Percentiles rank a stretch among this genome's conserved stretches.
Evolutionary conservation across 2,888 invertebrate genomes (phyloP).

Genomic region (Mythimna impura): DNA sequence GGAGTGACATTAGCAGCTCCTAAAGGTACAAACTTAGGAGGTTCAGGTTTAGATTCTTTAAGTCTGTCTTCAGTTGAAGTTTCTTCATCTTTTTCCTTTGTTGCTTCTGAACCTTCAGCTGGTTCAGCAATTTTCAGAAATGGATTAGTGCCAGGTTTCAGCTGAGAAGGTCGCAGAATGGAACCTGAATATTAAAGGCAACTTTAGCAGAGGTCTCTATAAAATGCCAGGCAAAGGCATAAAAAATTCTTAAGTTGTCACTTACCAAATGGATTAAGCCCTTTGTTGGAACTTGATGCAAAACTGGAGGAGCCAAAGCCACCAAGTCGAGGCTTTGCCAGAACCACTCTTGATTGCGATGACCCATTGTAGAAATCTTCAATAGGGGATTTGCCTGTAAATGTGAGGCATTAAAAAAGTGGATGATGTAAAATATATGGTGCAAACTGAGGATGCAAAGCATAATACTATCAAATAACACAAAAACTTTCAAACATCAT

Average conservation of each 20-base stretch:
- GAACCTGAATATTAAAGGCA: constrained; percentile 74
- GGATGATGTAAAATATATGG: neutral
- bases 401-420: neutral
- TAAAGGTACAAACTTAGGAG: constrained; percentile 87
- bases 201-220: neutral
- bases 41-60: constrained; percentile 76
- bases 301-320: constrained; percentile 83
- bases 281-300: constrained; percentile 82
- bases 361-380: constrained; percentile 85
- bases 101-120: constrained; percentile 66
- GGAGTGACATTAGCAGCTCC: constrained; percentile 80
- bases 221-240: neutral
- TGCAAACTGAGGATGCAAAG: neutral
- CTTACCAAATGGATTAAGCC: constrained; percentile 83
- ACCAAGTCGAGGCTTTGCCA: constrained; percentile 86
- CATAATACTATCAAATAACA: neutral
- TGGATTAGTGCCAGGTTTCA: constrained; percentile 83
- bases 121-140: constrained; percentile 78
- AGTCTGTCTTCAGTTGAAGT: constrained; percentile 74
- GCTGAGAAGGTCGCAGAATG: constrained; percentile 84
- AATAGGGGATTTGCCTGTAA: constrained; percentile 79
- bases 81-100: constrained; percentile 71
- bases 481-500: neutral
- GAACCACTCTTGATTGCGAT: constrained; percentile 82
- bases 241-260: neutral